phyloP scores from a whole-genome alignment of 2,113 vertebrate species.

The Elephantulus edwardii region DNA sequence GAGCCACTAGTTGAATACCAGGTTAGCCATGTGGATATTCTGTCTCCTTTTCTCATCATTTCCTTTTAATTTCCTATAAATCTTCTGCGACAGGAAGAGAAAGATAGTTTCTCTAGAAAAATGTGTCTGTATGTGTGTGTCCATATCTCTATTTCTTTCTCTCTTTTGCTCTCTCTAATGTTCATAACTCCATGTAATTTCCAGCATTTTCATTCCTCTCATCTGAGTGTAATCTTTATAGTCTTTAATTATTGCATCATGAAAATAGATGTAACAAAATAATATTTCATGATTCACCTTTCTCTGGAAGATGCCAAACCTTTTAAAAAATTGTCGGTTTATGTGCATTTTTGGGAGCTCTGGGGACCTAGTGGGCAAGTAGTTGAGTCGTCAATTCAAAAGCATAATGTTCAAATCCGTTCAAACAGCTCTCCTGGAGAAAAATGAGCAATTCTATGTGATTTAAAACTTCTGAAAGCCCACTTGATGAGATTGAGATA shows the following conservation, averaged over 20 bases:
- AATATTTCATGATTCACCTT: background rate
- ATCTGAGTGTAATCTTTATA: background rate
- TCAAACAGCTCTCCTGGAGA: too few relatives aligned
- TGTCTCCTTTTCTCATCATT: background rate
- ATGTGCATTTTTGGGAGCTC: too few relatives aligned
- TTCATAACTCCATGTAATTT: background rate
- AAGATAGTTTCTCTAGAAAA: background rate
- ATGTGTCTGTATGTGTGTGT: background rate
- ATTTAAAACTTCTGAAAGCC: too few relatives aligned
- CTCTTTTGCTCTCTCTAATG: background rate
- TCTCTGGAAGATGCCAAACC: background rate
- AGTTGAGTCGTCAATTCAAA: too few relatives aligned
- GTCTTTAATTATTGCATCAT: background rate
- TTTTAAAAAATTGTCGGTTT: too few relatives aligned
- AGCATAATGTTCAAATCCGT: too few relatives aligned
- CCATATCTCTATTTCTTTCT: background rate
- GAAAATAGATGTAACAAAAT: too few relatives aligned
- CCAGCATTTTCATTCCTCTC: background rate
- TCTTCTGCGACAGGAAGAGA: background rate
- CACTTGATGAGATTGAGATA: too few relatives aligned
- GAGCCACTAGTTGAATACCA: background rate
- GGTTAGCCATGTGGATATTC: background rate
- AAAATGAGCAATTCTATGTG: too few relatives aligned
- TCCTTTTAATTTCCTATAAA: background rate
- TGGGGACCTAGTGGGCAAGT: too few relatives aligned